Conservation (phyloP, 2,888 invertebrate genomes). For the Mesorhabditis spiculigera region DNA sequence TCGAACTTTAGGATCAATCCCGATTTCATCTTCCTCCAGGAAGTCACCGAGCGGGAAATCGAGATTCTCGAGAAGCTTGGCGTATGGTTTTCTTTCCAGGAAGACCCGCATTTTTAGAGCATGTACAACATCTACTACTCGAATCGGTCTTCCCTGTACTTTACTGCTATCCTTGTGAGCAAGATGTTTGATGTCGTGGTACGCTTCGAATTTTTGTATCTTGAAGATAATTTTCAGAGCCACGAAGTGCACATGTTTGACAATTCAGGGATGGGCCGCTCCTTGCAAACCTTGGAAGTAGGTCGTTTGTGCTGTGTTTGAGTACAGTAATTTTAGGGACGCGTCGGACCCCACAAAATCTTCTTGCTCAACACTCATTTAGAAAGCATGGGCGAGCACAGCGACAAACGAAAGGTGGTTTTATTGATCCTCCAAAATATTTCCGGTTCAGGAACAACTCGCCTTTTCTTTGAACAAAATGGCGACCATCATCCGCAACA, state of each 20-base stretch:
- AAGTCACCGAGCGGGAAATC: constrained; percentile 63
- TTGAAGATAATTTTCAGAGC: constrained; percentile 19
- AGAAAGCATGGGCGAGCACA: constrained; percentile 65
- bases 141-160: constrained; percentile 54
- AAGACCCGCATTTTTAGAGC: constrained; percentile 19
- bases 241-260: constrained; percentile 62
- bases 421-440: constrained; percentile 8
- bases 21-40: constrained; percentile 67
- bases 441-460: constrained; percentile 23
- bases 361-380: constrained; percentile 66
- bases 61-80: constrained; percentile 60
- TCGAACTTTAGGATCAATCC: constrained; percentile 62
- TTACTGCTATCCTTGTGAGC: constrained; percentile 49
- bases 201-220: background rate
- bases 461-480: constrained; percentile 37
- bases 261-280: constrained; percentile 64
- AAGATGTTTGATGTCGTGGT: constrained; percentile 39
- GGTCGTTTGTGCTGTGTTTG: background rate
- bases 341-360: constrained; percentile 48
- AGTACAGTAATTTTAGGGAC: constrained; percentile 25
- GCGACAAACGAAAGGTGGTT: constrained; percentile 20
- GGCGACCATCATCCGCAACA: constrained; percentile 14
- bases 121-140: constrained; percentile 61
- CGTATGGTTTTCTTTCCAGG: background rate
- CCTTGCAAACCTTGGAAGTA: constrained; percentile 64